Evolutionary conservation across 2,888 invertebrate species (phyloP).

Genomic region (Epinotia ramella): DNA sequence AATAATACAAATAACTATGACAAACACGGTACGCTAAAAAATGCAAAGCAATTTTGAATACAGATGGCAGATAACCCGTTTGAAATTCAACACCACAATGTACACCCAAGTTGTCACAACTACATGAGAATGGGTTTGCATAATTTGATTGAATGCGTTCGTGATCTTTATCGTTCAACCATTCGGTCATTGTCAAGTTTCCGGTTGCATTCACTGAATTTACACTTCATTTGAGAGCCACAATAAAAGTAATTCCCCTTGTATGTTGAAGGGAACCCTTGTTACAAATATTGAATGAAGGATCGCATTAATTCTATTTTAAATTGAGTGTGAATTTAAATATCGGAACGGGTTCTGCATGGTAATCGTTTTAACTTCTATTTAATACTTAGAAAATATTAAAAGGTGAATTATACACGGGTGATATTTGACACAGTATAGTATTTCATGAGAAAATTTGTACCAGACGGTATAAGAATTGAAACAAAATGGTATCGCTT

Average conservation of each 20-base stretch:
- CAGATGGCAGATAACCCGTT: constrained; percentile 34
- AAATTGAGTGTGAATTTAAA: constrained; percentile 39
- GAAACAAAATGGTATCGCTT: neutral
- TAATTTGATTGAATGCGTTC: constrained; percentile 44
- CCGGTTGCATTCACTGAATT: constrained; percentile 56
- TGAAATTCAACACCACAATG: constrained; percentile 40
- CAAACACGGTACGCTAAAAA: constrained; percentile 23
- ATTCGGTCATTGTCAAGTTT: constrained; percentile 61
- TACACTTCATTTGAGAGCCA: constrained; percentile 65
- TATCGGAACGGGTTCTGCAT: constrained; percentile 32
- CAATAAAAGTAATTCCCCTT: constrained; percentile 53
- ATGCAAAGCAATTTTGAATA: constrained; percentile 27
- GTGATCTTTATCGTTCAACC: constrained; percentile 58
- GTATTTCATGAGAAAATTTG: constrained; percentile 6
- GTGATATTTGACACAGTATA: constrained; percentile 5
- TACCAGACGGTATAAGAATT: too few relatives aligned
- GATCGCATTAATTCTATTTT: constrained; percentile 25
- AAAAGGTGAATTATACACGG: neutral
- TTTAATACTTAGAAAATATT: neutral
- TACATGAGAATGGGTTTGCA: constrained; percentile 52
- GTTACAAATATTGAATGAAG: constrained; percentile 28
- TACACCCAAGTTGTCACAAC: constrained; percentile 39
- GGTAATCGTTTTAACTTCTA: constrained; percentile 20
- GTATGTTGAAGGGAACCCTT: constrained; percentile 27
- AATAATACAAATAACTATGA: neutral